These are phyloP conservation scores for Cynocephalus volans DNA, from an alignment of 2,113 vertebrate genomes.

Conservation along the genomic window DNA sequence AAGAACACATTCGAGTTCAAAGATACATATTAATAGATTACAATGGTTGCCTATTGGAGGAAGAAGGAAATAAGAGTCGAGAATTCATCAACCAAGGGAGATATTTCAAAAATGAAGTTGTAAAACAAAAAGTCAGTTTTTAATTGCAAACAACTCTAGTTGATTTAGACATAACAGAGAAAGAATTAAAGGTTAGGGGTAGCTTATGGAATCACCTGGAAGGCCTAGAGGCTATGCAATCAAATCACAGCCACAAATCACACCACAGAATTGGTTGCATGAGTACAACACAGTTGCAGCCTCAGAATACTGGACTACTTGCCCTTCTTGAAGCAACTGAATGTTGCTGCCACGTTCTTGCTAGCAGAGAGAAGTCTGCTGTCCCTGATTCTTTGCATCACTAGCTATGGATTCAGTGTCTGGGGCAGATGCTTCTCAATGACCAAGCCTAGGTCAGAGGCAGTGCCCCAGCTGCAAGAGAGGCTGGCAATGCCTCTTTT, in stretches of 20 bases:
- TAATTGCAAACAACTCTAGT: not conserved
- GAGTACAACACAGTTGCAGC: not conserved
- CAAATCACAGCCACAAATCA: not conserved
- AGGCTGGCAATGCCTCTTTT: not conserved
- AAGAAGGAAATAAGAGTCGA: not conserved
- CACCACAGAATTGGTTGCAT: not conserved
- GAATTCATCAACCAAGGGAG: not conserved
- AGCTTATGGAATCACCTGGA: not conserved
- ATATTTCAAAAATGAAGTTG: not conserved
- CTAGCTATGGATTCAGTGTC: not conserved
- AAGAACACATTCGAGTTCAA: not conserved
- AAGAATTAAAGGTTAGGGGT: not conserved
- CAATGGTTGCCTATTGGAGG: not conserved
- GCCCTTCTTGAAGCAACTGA: not conserved
- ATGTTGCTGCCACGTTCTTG: not conserved
- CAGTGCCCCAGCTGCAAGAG: not conserved
- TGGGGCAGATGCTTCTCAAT: not conserved
- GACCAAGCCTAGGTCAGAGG: not conserved
- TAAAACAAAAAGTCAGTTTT: not conserved
- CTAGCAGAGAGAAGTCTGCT: not conserved
- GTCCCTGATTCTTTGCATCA: not conserved
- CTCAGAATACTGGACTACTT: not conserved
- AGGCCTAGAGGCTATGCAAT: not conserved
- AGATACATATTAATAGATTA: not conserved
- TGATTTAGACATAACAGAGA: not conserved